Evolutionary conservation across 2,888 invertebrate species (phyloP).

Genomic region (Euplagia quadripunctaria): DNA sequence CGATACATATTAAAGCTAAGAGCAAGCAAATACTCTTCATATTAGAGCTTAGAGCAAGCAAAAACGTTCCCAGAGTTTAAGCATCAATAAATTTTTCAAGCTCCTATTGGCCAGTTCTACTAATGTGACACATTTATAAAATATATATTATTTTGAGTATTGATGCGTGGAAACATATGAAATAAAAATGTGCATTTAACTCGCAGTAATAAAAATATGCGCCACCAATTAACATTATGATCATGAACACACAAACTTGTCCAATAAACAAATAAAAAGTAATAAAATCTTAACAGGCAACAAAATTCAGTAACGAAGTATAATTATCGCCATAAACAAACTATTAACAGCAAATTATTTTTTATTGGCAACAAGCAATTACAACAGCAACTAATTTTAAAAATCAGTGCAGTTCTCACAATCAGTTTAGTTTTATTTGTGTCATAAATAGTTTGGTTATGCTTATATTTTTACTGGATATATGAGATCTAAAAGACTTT

Average conservation of each 20-base stretch:
- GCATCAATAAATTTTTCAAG: too few species aligned
- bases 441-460: conserved; percentile 3
- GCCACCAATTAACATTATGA: conserved; percentile 7
- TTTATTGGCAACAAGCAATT: conserved; percentile 46
- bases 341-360: conserved; percentile 45
- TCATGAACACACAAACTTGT: neutral
- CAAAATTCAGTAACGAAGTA: conserved; percentile 38
- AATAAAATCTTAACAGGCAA: conserved; percentile 42
- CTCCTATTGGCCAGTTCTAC: too few species aligned
- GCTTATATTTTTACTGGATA: neutral
- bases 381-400: conserved; percentile 34
- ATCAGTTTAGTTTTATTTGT: conserved; percentile 26
- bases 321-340: conserved; percentile 38
- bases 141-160: neutral
- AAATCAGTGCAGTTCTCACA: conserved; percentile 32
- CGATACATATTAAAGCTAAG: too few species aligned
- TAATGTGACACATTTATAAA: neutral
- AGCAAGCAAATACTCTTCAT: too few species aligned
- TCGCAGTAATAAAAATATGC: neutral
- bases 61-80: neutral
- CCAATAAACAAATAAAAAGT: conserved; percentile 31
- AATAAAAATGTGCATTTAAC: neutral
- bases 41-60: too few species aligned
- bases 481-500: neutral
- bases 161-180: neutral